These are phyloP conservation scores for Adelges cooleyi DNA, from an alignment of 1,140 invertebrate genomes.

Conservation along the genomic window DNA sequence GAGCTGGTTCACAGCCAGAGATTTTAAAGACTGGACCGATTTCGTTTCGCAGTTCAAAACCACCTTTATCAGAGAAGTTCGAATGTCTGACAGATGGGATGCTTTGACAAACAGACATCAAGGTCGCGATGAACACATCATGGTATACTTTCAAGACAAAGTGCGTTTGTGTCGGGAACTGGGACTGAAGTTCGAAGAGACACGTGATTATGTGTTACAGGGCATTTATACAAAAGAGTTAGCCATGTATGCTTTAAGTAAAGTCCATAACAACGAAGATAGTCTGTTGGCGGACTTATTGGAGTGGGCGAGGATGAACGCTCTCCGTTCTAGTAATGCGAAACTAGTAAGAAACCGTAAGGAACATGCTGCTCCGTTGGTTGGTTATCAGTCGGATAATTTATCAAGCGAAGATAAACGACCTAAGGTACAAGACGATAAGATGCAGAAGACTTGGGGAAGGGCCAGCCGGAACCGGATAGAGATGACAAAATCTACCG, in stretches of 20 bases:
- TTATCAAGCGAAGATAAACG: no score
- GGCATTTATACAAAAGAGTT: neutral
- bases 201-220: neutral
- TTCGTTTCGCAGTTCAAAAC: neutral
- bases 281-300: neutral
- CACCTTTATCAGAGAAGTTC: neutral
- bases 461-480: no score
- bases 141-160: neutral
- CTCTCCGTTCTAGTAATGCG: neutral
- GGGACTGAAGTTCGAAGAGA: neutral
- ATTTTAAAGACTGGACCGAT: neutral
- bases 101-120: neutral
- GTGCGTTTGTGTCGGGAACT: neutral
- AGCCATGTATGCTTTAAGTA: neutral
- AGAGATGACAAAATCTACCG: no score
- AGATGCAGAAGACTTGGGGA: no score
- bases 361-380: no score
- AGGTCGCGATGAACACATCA: neutral
- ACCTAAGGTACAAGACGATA: no score
- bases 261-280: neutral
- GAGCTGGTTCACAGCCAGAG: neutral
- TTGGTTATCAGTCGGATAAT: no score
- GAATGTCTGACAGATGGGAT: neutral
- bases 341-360: no score
- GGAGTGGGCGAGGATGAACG: neutral